These are phyloP conservation scores for Sciurus carolinensis DNA, from an alignment of 2,797 vertebrate genomes.

Conservation along the genomic window DNA sequence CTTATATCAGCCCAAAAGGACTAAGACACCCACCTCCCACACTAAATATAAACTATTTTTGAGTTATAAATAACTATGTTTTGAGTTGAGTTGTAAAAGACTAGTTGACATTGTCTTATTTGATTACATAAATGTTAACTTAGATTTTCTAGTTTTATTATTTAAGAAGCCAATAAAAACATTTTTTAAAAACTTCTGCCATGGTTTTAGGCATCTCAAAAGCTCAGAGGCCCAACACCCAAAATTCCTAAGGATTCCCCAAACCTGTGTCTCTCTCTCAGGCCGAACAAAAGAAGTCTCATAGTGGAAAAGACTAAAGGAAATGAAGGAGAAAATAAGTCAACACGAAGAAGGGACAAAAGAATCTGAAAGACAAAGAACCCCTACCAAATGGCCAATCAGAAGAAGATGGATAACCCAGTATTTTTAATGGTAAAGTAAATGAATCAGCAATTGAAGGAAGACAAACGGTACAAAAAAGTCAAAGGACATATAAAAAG, in stretches of 20 bases:
- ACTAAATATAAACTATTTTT: neutral
- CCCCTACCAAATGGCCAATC: neutral
- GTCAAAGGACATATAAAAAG: neutral
- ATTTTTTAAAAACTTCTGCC: neutral
- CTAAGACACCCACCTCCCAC: neutral
- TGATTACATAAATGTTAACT: neutral
- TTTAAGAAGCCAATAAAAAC: constrained; percentile 39
- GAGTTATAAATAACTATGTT: neutral
- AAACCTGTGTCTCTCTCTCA: neutral
- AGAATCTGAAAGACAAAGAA: neutral
- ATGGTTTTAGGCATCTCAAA: neutral
- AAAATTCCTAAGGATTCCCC: neutral
- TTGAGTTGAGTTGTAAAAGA: neutral
- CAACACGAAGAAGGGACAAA: neutral
- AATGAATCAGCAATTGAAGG: constrained; percentile 7
- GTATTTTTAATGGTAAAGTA: neutral
- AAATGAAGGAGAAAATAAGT: neutral
- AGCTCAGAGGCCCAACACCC: neutral
- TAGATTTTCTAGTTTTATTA: neutral
- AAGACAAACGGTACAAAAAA: constrained; percentile 13
- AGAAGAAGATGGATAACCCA: neutral
- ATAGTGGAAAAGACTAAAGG: neutral
- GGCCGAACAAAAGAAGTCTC: neutral
- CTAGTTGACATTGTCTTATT: neutral
- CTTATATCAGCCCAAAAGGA: neutral